These are phyloP conservation scores for Hormiphora californensis DNA, from an alignment of 37 sponge, comb jelly and placozoan genomes.

Conservation along the genomic window DNA sequence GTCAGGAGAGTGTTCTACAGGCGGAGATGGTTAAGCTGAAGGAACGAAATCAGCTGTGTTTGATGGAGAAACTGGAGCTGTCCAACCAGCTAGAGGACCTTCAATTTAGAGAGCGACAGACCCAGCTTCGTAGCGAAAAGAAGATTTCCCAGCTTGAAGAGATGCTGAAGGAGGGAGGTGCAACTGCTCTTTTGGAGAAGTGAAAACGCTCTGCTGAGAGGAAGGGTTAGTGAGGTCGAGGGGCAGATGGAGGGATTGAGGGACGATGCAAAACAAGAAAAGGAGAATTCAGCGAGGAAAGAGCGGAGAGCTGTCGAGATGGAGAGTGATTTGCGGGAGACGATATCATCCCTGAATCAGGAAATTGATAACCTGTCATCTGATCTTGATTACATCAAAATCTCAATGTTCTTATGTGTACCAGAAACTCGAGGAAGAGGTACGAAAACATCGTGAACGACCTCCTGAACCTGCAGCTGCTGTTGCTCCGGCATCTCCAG, in stretches of 20 bases:
- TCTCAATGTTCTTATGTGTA: neutral
- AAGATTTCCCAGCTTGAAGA: neutral
- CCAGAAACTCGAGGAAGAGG: no score
- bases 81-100: conserved; percentile 8
- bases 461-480: no score
- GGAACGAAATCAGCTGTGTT: neutral
- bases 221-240: no score
- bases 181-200: no score
- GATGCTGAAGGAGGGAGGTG: neutral
- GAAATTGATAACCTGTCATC: neutral
- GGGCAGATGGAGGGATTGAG: no score
- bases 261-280: neutral
- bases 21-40: conserved; percentile 23
- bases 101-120: neutral
- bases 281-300: neutral
- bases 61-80: conserved; percentile 28
- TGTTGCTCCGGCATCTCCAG: no score
- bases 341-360: neutral
- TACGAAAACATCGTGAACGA: no score
- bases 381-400: neutral
- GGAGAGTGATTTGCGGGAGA: neutral
- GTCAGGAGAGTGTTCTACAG: neutral
- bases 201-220: no score
- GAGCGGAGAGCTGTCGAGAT: neutral
- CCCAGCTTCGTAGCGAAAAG: neutral